A percentile compares a stretch with the other conserved stretches of the same genome.
Conservation (phyloP, 2,797 vertebrate genomes). For the Knipowitschia caucasica region DNA sequence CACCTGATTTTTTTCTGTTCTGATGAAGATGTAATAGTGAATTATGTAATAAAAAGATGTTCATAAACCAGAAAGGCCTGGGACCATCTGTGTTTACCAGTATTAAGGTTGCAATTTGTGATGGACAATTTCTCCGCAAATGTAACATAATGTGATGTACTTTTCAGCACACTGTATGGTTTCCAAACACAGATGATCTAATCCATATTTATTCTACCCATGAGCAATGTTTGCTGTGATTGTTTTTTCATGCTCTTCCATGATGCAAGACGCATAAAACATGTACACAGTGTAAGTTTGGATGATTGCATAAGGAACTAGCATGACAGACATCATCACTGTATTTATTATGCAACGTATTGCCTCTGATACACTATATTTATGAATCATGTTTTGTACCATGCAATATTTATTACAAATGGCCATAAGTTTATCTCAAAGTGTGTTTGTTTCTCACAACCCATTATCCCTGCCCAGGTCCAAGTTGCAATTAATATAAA, state of each 20-base stretch:
- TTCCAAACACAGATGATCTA: background rate
- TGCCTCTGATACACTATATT: background rate
- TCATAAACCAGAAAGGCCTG: too few species aligned
- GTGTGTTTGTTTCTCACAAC: too few species aligned
- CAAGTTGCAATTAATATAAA: too few species aligned
- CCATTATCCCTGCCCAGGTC: too few species aligned
- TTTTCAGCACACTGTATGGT: too few species aligned
- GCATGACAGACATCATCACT: background rate
- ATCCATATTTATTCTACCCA: background rate
- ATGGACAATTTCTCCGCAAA: too few species aligned
- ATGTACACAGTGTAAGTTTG: slow-evolving; percentile 6
- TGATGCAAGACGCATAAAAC: slow-evolving; percentile 15
- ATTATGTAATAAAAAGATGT: too few species aligned
- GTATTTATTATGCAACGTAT: background rate
- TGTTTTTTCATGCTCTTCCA: slow-evolving; percentile 5
- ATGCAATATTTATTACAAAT: slow-evolving; percentile 2
- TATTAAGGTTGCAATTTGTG: too few species aligned
- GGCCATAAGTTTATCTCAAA: background rate
- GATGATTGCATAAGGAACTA: background rate
- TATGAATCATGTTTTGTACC: background rate
- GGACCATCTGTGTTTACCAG: too few species aligned
- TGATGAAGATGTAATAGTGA: too few species aligned
- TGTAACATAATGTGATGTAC: too few species aligned
- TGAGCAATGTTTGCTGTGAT: slow-evolving; percentile 2
- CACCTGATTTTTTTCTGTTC: too few species aligned